Evolutionary conservation across 1,140 invertebrate genomes (phyloP), one percentile per base, ranked within the genome.

Genomic region (Drosophila mayri): DNA sequence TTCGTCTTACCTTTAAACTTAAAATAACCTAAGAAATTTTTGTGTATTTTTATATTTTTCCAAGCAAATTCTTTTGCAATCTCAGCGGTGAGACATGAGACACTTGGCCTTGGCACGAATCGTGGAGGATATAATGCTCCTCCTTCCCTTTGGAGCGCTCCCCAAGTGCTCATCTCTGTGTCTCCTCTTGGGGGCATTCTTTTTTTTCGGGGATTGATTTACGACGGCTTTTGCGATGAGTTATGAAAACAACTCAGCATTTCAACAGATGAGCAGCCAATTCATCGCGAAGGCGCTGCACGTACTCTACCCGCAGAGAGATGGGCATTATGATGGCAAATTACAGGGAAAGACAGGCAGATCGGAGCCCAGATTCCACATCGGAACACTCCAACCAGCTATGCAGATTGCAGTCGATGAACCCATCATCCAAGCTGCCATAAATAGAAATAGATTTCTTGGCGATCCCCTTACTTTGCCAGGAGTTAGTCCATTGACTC

Each of bases 201-300:
- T 43, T 58, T 52, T 75, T 72, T 81, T 74, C 64, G 63, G 77
- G 76, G 50, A 66, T 52, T 85, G 82, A 85, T 85, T 85, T 85
- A 85, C 73, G 57, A 37, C 65, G 67, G 52, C 73, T 73, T 70
- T 70, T 50, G 44, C 58, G 60, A 72, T 81, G 67, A 85, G 67
- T 85, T 85, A 85, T 85, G 81, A 80, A 85, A 80, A 70, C 73
- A 76, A 46, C 60, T 65, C 50, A 37, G 71, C 72, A 66, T 40
- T 68, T 67, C 60, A 68, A 65, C 65, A 67, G 43, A 38, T 47
- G 46, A n/a, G 25, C 58, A 63, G 44, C 60, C 67, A 50, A 20
- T 59, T 61, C 44, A 28, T 59, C 35, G 28, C 14, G 41, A 44
- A 84, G 83, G 80, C 71, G 1, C 14, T 22, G 41, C 81, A 84